Conservation (phyloP, 2,113 vertebrate genomes). For the Labeo rohita region DNA sequence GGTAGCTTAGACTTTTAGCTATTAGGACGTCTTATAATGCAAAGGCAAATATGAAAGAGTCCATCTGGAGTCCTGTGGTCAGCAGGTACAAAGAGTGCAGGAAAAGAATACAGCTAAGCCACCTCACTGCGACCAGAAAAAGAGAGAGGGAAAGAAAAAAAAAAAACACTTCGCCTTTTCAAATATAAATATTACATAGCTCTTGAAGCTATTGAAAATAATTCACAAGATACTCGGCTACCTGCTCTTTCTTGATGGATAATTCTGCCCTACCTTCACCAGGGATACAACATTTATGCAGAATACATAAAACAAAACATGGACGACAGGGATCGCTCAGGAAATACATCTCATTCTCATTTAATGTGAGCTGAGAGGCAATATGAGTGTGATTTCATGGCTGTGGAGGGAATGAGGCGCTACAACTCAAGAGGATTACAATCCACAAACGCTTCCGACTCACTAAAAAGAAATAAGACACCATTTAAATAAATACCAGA, state of each 20-base stretch:
- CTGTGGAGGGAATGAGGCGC: conserved; percentile 65
- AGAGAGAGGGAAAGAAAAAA: conserved; percentile 12
- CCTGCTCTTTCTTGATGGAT: conserved; percentile 44
- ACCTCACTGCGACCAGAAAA: conserved; percentile 43
- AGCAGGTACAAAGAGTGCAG: conserved; percentile 51
- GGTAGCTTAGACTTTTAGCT: conserved; percentile 1
- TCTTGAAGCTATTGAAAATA: conserved; percentile 32
- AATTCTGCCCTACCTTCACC: conserved; percentile 44
- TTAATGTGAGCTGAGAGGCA: conserved; percentile 58
- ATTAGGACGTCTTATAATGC: conserved; percentile 50
- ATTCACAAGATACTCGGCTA: conserved; percentile 35
- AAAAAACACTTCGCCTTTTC: conserved; percentile 53
- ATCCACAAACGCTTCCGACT: conserved; percentile 44
- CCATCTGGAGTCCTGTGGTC: conserved; percentile 52
- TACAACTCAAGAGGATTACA: conserved; percentile 59
- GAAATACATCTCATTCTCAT: conserved; percentile 45
- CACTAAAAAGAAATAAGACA: conserved; percentile 64
- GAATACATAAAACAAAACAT: conserved; percentile 37
- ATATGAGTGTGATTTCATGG: conserved; percentile 66
- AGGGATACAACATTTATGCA: conserved; percentile 39
- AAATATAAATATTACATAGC: conserved; percentile 53
- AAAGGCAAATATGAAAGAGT: conserved; percentile 45
- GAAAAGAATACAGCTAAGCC: conserved; percentile 37
- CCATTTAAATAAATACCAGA: conserved; percentile 63
- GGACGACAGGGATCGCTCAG: conserved; percentile 17